These are phyloP conservation scores for Patella caerulea DNA, from an alignment of 2,888 invertebrate genomes.

Conservation along the genomic window DNA sequence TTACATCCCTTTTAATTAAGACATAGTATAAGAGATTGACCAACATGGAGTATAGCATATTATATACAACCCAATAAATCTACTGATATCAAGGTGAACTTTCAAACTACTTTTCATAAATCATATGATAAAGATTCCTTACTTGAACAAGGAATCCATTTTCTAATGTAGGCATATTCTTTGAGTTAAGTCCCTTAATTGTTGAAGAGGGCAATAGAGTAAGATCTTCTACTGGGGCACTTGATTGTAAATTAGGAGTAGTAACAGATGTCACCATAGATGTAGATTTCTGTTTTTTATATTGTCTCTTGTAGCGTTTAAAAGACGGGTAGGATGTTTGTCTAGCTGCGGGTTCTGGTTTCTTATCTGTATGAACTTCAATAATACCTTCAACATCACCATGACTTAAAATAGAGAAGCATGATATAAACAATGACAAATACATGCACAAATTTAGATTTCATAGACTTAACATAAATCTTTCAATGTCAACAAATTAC, in stretches of 20 bases:
- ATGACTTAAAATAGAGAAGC: not conserved
- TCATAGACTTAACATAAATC: too few species aligned
- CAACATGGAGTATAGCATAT: too few species aligned
- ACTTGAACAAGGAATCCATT: constrained; percentile 53
- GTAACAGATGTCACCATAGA: constrained; percentile 30
- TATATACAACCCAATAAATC: not conserved
- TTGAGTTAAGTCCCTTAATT: constrained; percentile 50
- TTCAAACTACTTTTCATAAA: too few species aligned
- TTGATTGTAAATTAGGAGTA: not conserved
- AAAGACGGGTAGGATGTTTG: constrained; percentile 40
- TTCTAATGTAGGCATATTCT: constrained; percentile 51
- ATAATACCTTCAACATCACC: constrained; percentile 13
- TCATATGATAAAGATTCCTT: not conserved
- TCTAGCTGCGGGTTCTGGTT: constrained; percentile 24
- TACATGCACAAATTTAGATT: too few species aligned
- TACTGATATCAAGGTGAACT: not conserved
- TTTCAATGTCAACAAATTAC: too few species aligned
- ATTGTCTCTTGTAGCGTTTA: not conserved
- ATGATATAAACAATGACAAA: too few species aligned
- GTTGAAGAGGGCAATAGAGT: constrained; percentile 47
- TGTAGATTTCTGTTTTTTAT: constrained; percentile 7
- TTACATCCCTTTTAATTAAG: too few species aligned
- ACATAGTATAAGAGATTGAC: not conserved
- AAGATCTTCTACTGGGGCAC: constrained; percentile 33
- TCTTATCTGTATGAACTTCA: not conserved